These are phyloP conservation scores for Calliphora vomitoria DNA, from an alignment of 2,888 invertebrate species.

Conservation along the genomic window DNA sequence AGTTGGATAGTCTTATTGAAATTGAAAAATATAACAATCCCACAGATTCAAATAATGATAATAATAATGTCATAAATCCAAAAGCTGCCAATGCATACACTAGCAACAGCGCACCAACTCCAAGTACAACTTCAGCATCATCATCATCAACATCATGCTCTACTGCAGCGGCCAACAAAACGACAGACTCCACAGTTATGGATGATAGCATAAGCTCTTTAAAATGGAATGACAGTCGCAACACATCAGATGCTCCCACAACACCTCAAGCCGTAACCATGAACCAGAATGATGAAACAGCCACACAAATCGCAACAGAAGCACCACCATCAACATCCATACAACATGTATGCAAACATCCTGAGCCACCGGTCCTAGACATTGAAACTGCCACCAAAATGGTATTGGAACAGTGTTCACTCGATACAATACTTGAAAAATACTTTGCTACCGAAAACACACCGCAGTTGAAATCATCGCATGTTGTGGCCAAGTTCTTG, in stretches of 20 bases:
- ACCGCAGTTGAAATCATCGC: slow-evolving; percentile 76
- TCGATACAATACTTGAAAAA: slow-evolving; percentile 79
- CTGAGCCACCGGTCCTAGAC: slow-evolving; percentile 43
- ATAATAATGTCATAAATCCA: slow-evolving; percentile 60
- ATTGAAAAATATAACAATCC: slow-evolving; percentile 78
- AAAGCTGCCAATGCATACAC: slow-evolving; percentile 72
- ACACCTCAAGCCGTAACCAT: background rate
- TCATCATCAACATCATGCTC: slow-evolving; percentile 34
- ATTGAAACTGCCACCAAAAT: slow-evolving; percentile 69
- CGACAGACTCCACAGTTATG: slow-evolving; percentile 68
- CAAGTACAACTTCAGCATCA: slow-evolving; percentile 42
- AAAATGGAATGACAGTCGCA: slow-evolving; percentile 79
- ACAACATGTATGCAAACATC: slow-evolving; percentile 21
- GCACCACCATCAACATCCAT: background rate
- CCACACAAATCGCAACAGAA: background rate
- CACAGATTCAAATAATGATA: slow-evolving; percentile 65
- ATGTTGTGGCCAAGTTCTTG: slow-evolving; percentile 79
- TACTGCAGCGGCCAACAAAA: slow-evolving; percentile 45
- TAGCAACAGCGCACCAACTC: slow-evolving; percentile 60
- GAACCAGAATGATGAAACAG: slow-evolving; percentile 27
- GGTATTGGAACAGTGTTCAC: slow-evolving; percentile 72
- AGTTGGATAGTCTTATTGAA: slow-evolving; percentile 82
- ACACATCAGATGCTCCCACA: slow-evolving; percentile 22
- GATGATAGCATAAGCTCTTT: slow-evolving; percentile 78
- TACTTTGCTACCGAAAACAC: slow-evolving; percentile 77